Percentiles rank a stretch among this genome's conserved stretches.
Evolutionary conservation across 2,888 invertebrate species (phyloP).

Genomic region (Parnassius smintheus): DNA sequence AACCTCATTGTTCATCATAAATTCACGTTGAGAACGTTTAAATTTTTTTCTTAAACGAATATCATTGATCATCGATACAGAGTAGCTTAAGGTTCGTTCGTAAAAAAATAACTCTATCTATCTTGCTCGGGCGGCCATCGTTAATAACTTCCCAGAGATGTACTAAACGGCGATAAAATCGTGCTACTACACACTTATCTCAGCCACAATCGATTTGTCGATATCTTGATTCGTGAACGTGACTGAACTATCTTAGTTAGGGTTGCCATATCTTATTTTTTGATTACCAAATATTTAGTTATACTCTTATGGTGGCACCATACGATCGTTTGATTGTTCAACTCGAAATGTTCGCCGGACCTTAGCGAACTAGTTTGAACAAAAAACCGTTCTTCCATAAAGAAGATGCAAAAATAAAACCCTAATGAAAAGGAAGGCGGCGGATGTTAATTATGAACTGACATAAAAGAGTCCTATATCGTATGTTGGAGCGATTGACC

Average conservation of each 20-base stretch:
- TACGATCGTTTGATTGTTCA: too few relatives aligned
- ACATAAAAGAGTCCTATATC: too few relatives aligned
- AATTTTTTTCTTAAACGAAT: conserved; percentile 37
- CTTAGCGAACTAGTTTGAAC: too few relatives aligned
- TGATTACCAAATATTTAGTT: not conserved
- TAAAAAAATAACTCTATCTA: conserved; percentile 47
- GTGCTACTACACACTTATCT: conserved; percentile 52
- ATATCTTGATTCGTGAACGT: conserved; percentile 50
- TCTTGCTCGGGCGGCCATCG: conserved; percentile 48
- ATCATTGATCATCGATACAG: conserved; percentile 8
- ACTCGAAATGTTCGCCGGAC: too few relatives aligned
- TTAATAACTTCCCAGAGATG: conserved; percentile 51
- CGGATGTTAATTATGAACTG: too few relatives aligned
- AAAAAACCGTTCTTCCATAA: too few relatives aligned
- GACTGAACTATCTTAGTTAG: conserved; percentile 26
- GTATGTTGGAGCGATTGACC: too few relatives aligned
- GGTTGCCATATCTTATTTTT: conserved; percentile 16
- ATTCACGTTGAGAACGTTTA: conserved; percentile 40
- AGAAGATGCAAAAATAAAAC: too few relatives aligned
- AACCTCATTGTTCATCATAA: conserved; percentile 49
- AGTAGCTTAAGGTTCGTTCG: conserved; percentile 6
- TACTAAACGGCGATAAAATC: conserved; percentile 59
- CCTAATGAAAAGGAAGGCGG: too few relatives aligned
- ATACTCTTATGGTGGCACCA: too few relatives aligned
- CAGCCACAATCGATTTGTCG: conserved; percentile 49